phyloP scores from a whole-genome alignment of 2,888 invertebrate species.

The Eupsilia transversa region DNA sequence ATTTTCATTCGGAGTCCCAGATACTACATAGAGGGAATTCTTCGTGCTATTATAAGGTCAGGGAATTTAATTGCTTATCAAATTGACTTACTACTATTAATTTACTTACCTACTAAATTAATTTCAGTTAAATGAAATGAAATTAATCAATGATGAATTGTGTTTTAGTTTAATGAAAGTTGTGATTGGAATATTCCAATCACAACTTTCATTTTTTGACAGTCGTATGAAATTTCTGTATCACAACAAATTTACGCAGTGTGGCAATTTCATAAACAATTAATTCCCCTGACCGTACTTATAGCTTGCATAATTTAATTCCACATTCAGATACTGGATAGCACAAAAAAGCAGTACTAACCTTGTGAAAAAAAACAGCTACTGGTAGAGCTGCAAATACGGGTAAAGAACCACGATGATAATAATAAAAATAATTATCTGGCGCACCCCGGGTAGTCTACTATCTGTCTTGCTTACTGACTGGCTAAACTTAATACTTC shows the following conservation, averaged over 20 bases:
- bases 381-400: not conserved
- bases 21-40: not conserved
- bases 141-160: too few species aligned
- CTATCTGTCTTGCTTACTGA: not conserved
- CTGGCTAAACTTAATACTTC: not conserved
- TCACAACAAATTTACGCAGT: not conserved
- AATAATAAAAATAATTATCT: not conserved
- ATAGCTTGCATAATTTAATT: not conserved
- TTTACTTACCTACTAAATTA: too few species aligned
- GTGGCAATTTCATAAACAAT: not conserved
- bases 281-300: not conserved
- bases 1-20: slow-evolving; percentile 32
- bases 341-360: not conserved
- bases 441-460: not conserved
- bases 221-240: too few species aligned
- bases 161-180: too few species aligned
- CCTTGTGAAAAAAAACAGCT: not conserved
- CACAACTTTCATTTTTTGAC: not conserved
- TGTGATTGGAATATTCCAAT: too few species aligned
- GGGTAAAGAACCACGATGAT: not conserved
- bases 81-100: too few species aligned
- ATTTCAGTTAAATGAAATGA: too few species aligned
- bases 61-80: too few species aligned
- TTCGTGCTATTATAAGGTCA: too few species aligned
- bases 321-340: not conserved